phyloP scores from a whole-genome alignment of 2,113 vertebrate genomes.

The Triplophysa siluroides region DNA sequence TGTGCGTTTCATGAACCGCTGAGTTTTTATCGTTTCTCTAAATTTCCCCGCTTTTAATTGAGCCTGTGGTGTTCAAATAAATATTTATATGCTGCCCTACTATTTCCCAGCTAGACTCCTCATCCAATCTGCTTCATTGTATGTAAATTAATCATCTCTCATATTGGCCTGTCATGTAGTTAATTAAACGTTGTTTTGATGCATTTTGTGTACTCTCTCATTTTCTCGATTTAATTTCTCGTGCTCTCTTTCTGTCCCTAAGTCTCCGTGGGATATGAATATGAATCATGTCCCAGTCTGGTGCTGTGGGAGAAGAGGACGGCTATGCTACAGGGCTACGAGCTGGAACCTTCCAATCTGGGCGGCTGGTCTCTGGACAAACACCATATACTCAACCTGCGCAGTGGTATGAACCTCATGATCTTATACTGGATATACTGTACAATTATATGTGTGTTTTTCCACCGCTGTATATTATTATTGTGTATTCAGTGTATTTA shows the following conservation, averaged over 20 bases:
- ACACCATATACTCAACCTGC: slow-evolving; percentile 93
- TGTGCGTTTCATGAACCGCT: background rate
- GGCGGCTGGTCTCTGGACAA: slow-evolving; percentile 97
- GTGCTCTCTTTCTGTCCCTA: slow-evolving; percentile 28
- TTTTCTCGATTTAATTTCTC: background rate
- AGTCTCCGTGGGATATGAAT: slow-evolving; percentile 99
- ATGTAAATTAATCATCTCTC: slow-evolving; percentile 43
- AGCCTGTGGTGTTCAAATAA: slow-evolving; percentile 27
- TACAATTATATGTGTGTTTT: no score
- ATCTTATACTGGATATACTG: background rate
- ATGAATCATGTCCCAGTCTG: slow-evolving; percentile 93
- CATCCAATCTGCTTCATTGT: slow-evolving; percentile 31
- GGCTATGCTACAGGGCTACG: slow-evolving; percentile 89
- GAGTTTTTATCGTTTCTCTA: background rate
- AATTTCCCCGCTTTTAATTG: background rate
- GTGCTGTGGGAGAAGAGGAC: slow-evolving; percentile 98
- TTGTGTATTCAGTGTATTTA: no score
- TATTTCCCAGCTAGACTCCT: slow-evolving; percentile 20
- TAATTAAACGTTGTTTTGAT: slow-evolving; percentile 41
- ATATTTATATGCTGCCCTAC: slow-evolving; percentile 2
- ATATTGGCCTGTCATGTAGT: slow-evolving; percentile 38
- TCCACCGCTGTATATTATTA: no score
- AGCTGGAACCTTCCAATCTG: slow-evolving; percentile 92
- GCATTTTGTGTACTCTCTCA: slow-evolving; percentile 32
- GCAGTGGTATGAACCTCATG: slow-evolving; percentile 80